These are phyloP conservation scores for Anarhynchus alexandrinus DNA, from an alignment of 2,113 vertebrate species.

Conservation along the genomic window DNA sequence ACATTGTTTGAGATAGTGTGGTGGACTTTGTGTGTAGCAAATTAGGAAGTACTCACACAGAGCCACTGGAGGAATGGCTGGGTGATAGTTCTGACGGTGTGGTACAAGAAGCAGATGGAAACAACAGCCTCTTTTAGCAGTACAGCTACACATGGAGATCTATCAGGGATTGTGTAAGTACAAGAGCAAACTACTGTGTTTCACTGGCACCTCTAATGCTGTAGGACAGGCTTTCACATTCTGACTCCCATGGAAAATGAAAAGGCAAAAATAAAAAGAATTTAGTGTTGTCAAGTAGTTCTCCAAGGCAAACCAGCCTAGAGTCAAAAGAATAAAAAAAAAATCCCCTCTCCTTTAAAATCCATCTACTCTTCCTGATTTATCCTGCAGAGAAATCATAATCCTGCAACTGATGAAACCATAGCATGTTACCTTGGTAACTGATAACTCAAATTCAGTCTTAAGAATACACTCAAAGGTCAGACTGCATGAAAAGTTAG, in stretches of 20 bases:
- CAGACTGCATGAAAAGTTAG: constrained; percentile 23
- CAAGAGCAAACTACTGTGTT: background rate
- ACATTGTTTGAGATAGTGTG: background rate
- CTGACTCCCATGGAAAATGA: background rate
- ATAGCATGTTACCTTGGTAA: constrained; percentile 64
- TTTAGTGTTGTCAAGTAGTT: background rate
- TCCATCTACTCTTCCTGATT: background rate
- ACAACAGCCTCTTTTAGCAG: background rate
- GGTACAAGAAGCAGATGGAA: background rate
- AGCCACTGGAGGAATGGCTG: background rate
- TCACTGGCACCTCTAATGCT: background rate
- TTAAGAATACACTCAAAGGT: constrained; percentile 48
- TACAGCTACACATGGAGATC: background rate
- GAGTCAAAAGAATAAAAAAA: background rate
- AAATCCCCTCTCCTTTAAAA: background rate
- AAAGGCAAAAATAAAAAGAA: background rate
- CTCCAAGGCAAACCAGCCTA: background rate
- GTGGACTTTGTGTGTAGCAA: background rate
- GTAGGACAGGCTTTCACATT: background rate
- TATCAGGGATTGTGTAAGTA: background rate
- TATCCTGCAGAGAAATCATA: constrained; percentile 57
- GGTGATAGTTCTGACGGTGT: background rate
- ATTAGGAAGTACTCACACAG: background rate
- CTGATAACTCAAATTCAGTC: constrained; percentile 37
- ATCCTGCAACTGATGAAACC: constrained; percentile 52